A percentile compares a stretch with the other conserved stretches of the same genome.
Conservation (phyloP, 2,888 invertebrate genomes). For the Dione vanillae region DNA sequence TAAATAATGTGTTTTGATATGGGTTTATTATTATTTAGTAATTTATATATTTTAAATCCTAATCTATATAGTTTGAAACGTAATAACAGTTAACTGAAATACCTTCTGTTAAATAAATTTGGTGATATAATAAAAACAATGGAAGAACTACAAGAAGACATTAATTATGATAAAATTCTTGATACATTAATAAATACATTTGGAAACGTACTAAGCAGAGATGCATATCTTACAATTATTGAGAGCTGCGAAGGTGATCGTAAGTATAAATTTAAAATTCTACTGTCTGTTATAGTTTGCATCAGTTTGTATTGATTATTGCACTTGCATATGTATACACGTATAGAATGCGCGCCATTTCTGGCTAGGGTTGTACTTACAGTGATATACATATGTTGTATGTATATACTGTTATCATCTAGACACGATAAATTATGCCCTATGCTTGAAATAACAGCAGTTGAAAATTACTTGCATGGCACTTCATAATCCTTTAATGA, state of each 20-base stretch:
- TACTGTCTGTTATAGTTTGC: background rate
- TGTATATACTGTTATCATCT: constrained; percentile 14
- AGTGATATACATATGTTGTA: constrained; percentile 10
- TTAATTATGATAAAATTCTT: constrained; percentile 55
- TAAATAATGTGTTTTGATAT: constrained; percentile 49
- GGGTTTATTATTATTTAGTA: constrained; percentile 38
- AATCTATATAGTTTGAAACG: constrained; percentile 24
- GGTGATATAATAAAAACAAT: constrained; percentile 35
- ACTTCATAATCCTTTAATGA: constrained; percentile 33
- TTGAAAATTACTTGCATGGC: constrained; percentile 31
- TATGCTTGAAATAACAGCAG: constrained; percentile 29
- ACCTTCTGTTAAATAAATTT: constrained; percentile 13
- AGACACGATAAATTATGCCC: constrained; percentile 28
- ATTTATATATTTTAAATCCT: constrained; percentile 23
- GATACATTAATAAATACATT: constrained; percentile 66
- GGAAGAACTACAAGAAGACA: constrained; percentile 45
- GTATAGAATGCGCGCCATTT: constrained; percentile 47
- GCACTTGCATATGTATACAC: constrained; percentile 27
- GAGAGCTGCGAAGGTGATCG: constrained; percentile 71
- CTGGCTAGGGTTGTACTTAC: constrained; percentile 16
- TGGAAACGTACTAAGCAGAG: constrained; percentile 60
- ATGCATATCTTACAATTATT: constrained; percentile 65
- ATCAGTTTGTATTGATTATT: constrained; percentile 28
- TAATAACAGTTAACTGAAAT: constrained; percentile 27
- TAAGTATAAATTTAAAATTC: constrained; percentile 57